These are phyloP conservation scores for Ochropleura leucogaster DNA, from an alignment of 2,888 invertebrate genomes.

Conservation along the genomic window DNA sequence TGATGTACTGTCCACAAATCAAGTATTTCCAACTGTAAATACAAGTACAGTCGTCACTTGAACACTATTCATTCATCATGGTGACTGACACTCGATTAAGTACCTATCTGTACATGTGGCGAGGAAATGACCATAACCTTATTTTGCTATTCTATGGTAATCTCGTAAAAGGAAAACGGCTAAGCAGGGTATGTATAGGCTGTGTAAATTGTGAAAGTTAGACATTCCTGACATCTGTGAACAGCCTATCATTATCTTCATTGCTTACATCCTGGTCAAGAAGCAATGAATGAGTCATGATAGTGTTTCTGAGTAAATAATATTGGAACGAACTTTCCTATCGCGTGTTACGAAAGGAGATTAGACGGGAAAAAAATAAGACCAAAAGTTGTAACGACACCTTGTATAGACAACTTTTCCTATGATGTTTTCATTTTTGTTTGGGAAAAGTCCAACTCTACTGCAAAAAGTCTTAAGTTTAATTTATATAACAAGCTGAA, in stretches of 20 bases:
- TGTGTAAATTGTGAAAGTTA: background rate
- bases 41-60: conserved; percentile 19
- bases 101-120: conserved; percentile 29
- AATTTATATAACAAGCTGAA: background rate
- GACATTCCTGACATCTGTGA: background rate
- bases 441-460: too few species aligned
- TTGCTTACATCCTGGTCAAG: background rate
- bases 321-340: too few species aligned
- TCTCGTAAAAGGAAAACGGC: background rate
- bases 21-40: conserved; percentile 29
- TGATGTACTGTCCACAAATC: conserved; percentile 32
- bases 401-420: too few species aligned
- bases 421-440: too few species aligned
- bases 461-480: background rate
- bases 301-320: too few species aligned
- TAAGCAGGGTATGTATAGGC: background rate
- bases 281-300: background rate
- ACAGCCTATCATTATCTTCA: background rate
- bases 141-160: conserved; percentile 23
- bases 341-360: too few species aligned
- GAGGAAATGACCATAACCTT: conserved; percentile 24
- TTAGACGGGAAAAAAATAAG: too few species aligned
- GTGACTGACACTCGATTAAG: conserved; percentile 53
- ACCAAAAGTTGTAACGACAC: too few species aligned
- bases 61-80: conserved; percentile 42